These are phyloP conservation scores for Eulithis testata DNA, from an alignment of 2,888 invertebrate species.

Conservation along the genomic window DNA sequence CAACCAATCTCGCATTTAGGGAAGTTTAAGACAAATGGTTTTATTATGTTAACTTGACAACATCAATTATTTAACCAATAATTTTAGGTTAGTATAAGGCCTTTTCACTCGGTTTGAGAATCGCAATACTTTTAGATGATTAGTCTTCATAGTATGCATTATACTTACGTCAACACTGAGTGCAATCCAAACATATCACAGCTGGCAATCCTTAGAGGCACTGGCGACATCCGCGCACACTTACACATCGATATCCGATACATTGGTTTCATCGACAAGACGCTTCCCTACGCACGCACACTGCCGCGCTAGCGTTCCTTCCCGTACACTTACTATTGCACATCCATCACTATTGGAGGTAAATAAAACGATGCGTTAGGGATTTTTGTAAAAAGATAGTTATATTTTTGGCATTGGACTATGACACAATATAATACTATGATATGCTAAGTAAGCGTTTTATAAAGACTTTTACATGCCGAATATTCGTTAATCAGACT, in stretches of 20 bases:
- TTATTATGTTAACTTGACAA: constrained; percentile 15
- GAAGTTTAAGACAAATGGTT: constrained; percentile 10
- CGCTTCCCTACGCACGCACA: constrained; percentile 24
- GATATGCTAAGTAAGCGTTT: constrained; percentile 85
- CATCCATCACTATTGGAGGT: constrained; percentile 47
- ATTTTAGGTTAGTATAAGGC: constrained; percentile 28
- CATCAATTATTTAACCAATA: constrained; percentile 9
- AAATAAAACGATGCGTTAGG: constrained; percentile 80
- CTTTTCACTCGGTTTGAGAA: constrained; percentile 12
- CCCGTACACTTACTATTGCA: constrained; percentile 29
- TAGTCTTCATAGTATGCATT: constrained; percentile 23
- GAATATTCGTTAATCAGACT: constrained; percentile 84
- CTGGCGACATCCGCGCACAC: constrained; percentile 28
- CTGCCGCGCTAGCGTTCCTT: constrained; percentile 11
- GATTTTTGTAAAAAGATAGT: constrained; percentile 85
- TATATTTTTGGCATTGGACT: constrained; percentile 85
- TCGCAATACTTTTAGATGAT: constrained; percentile 17
- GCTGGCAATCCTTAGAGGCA: constrained; percentile 32
- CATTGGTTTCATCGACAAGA: constrained; percentile 23
- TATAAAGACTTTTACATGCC: constrained; percentile 85
- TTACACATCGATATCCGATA: constrained; percentile 23
- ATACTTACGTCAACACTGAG: constrained; percentile 28
- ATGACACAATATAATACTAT: constrained; percentile 85
- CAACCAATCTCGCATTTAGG: constrained; percentile 1
- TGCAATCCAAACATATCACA: constrained; percentile 34